Conservation (phyloP, 2,888 invertebrate species). For the Anthrax anthrax region DNA sequence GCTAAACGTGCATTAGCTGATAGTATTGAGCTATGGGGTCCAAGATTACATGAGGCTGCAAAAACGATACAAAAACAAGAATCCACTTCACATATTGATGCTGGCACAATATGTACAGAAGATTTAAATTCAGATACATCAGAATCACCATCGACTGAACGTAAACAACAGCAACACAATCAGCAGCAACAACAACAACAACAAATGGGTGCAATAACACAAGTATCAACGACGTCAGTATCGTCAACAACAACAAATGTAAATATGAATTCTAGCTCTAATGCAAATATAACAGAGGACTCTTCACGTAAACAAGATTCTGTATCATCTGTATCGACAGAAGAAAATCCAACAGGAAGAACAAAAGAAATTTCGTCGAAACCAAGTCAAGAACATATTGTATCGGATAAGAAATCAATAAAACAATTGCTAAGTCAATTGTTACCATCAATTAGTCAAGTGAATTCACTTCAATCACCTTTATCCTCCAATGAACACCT, state of each 20-base stretch:
- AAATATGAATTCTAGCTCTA: background rate
- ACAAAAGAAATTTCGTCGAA: conserved; percentile 10
- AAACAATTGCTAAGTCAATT: conserved; percentile 55
- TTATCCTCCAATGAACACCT: conserved; percentile 56
- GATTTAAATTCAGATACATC: conserved; percentile 32
- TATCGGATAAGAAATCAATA: conserved; percentile 43
- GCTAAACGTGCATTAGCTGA: conserved; percentile 54
- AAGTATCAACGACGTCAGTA: background rate
- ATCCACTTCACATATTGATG: conserved; percentile 19
- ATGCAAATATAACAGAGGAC: conserved; percentile 1
- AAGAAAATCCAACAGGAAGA: background rate
- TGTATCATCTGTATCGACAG: background rate
- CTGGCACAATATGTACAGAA: conserved; percentile 33
- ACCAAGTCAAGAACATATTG: conserved; percentile 9
- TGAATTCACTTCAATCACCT: conserved; percentile 40
- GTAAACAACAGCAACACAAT: background rate
- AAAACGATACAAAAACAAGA: conserved; percentile 24
- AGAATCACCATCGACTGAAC: conserved; percentile 11
- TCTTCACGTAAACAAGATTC: background rate
- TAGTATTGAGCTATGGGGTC: conserved; percentile 57
- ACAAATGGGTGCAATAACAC: background rate
- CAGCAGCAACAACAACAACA: background rate
- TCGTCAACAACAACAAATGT: background rate
- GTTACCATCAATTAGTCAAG: conserved; percentile 40
- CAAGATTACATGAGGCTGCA: conserved; percentile 34